Conservation (phyloP, 2,888 invertebrate genomes). For the Aspidapion aeneum region DNA sequence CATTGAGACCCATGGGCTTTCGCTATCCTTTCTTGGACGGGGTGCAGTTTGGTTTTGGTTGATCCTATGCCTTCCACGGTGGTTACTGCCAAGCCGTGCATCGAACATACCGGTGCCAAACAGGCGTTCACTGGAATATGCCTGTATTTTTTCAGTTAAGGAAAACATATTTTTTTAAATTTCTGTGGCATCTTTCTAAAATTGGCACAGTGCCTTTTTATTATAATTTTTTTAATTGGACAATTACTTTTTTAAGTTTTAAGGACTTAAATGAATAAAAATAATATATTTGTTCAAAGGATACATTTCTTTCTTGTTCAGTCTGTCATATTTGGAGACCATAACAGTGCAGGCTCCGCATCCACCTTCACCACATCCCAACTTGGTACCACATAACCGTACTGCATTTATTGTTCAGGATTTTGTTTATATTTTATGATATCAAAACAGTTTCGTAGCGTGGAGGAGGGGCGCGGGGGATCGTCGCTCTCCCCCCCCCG, state of each 20-base stretch:
- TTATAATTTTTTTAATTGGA: too few relatives aligned
- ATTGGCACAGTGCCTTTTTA: too few relatives aligned
- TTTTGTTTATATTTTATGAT: neutral
- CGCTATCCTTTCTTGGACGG: conserved; percentile 84
- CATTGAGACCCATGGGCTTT: conserved; percentile 70
- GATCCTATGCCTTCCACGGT: conserved; percentile 94
- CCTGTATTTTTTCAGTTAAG: conserved; percentile 44
- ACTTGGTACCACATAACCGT: conserved; percentile 82
- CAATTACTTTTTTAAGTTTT: too few relatives aligned
- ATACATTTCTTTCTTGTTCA: conserved; percentile 54
- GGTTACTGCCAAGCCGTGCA: conserved; percentile 86
- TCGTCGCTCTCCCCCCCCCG: too few relatives aligned
- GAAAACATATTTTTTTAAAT: too few relatives aligned
- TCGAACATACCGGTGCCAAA: conserved; percentile 78
- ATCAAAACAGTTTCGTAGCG: too few relatives aligned
- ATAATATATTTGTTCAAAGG: too few relatives aligned
- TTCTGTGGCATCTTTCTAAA: too few relatives aligned
- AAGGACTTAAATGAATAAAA: too few relatives aligned
- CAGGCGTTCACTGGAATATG: conserved; percentile 88
- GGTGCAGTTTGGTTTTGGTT: conserved; percentile 72
- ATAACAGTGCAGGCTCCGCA: conserved; percentile 96
- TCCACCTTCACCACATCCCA: conserved; percentile 92
- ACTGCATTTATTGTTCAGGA: conserved; percentile 47
- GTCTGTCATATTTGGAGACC: conserved; percentile 70
- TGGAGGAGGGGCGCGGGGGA: too few relatives aligned